Percentiles rank a stretch among this genome's conserved stretches.
These are phyloP conservation scores for Leucoraja ocellata DNA, from an alignment of 2,797 vertebrate genomes.

Conservation along the genomic window DNA sequence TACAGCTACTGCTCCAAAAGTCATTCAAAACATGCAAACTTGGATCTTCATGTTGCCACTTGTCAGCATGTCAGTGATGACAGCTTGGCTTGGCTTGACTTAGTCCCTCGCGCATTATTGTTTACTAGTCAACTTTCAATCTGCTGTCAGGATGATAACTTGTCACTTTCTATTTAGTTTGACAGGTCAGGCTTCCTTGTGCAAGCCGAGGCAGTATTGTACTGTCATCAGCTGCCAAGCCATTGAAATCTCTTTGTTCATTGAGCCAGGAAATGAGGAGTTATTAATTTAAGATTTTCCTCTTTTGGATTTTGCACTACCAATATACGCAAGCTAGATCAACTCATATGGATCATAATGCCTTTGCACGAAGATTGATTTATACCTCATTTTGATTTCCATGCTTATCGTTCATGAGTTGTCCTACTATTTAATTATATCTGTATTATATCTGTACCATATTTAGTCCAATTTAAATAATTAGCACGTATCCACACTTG, in stretches of 20 bases:
- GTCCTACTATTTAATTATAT: not conserved
- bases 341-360: not conserved
- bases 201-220: slow-evolving; percentile 50
- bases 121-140: slow-evolving; percentile 53
- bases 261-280: slow-evolving; percentile 43
- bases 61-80: slow-evolving; percentile 55
- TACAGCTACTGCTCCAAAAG: not conserved
- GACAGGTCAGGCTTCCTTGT: slow-evolving; percentile 58
- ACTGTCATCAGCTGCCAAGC: slow-evolving; percentile 57
- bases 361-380: not conserved
- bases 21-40: slow-evolving; percentile 51
- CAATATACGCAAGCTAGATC: not conserved
- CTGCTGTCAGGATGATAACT: slow-evolving; percentile 53
- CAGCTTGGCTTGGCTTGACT: slow-evolving; percentile 52
- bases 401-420: not conserved
- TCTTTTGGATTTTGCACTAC: not conserved
- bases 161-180: slow-evolving; percentile 61
- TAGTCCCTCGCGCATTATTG: slow-evolving; percentile 52
- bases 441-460: not conserved
- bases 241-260: slow-evolving; percentile 50
- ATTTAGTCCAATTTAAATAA: not conserved
- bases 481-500: not conserved
- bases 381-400: not conserved
- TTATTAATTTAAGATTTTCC: not conserved
- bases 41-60: slow-evolving; percentile 49